phyloP scores from a whole-genome alignment of 2,888 invertebrate genomes.

The Pandemis heparana region DNA sequence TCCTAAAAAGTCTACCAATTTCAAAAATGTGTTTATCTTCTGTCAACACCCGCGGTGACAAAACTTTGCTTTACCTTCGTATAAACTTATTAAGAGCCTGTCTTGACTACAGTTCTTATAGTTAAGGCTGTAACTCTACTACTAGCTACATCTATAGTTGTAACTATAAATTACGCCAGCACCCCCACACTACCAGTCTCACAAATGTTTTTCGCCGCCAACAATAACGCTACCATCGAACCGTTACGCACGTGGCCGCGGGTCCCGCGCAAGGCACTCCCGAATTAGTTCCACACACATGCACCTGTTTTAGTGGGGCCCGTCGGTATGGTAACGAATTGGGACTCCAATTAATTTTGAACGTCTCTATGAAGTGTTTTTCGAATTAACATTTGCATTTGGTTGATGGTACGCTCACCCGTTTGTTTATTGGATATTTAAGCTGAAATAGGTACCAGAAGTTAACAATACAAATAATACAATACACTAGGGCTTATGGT shows the following conservation, averaged over 20 bases:
- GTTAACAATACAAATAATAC: too few species aligned
- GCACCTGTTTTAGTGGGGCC: slow-evolving; percentile 64
- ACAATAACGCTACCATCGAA: slow-evolving; percentile 60
- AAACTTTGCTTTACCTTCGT: too few species aligned
- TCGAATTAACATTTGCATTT: slow-evolving; percentile 1
- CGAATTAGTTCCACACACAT: slow-evolving; percentile 75
- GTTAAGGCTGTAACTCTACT: neutral
- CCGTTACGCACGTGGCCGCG: slow-evolving; percentile 65
- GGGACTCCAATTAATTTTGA: slow-evolving; percentile 63
- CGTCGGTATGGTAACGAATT: slow-evolving; percentile 58
- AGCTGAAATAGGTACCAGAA: too few species aligned
- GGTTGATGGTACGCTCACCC: neutral
- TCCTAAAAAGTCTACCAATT: too few species aligned
- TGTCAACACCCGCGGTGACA: too few species aligned
- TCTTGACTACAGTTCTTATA: too few species aligned
- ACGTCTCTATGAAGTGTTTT: slow-evolving; percentile 43
- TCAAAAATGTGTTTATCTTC: too few species aligned
- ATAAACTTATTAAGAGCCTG: too few species aligned
- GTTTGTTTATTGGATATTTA: too few species aligned
- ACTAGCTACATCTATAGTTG: neutral
- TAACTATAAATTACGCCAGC: slow-evolving; percentile 32
- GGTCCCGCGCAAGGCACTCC: slow-evolving; percentile 38
- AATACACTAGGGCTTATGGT: too few species aligned
- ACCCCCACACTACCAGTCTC: slow-evolving; percentile 39
- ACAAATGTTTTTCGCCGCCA: slow-evolving; percentile 62